A percentile compares a stretch with the other conserved stretches of the same genome.
Conservation (phyloP, 2,113 vertebrate genomes). For the Cebidichthys violaceus region DNA sequence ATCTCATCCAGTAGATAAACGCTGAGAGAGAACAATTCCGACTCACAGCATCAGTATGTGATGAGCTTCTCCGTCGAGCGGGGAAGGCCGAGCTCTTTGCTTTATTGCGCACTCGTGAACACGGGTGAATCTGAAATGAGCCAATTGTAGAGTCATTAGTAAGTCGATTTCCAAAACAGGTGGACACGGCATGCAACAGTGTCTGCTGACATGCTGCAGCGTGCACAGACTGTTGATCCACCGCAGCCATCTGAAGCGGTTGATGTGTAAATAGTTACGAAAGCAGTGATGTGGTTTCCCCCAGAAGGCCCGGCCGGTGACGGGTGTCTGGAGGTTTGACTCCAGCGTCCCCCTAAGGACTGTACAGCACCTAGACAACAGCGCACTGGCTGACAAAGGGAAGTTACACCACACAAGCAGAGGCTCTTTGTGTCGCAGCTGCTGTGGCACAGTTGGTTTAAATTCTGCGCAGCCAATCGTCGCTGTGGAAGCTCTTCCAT, state of each 20-base stretch:
- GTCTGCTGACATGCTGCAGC: slow-evolving; percentile 6
- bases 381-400: slow-evolving; percentile 45
- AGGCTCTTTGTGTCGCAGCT: slow-evolving; percentile 39
- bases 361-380: slow-evolving; percentile 57
- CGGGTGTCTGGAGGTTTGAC: slow-evolving; percentile 44
- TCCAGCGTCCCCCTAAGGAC: slow-evolving; percentile 24
- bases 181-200: not conserved
- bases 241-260: slow-evolving; percentile 31
- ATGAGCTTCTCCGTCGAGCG: slow-evolving; percentile 8
- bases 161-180: slow-evolving; percentile 26
- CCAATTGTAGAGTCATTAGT: slow-evolving; percentile 14
- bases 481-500: slow-evolving; percentile 11
- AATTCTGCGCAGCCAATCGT: slow-evolving; percentile 17
- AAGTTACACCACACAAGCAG: slow-evolving; percentile 32
- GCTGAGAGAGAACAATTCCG: not conserved
- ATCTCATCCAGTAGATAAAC: not conserved
- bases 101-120: slow-evolving; percentile 1
- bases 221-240: slow-evolving; percentile 27
- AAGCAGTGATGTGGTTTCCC: slow-evolving; percentile 32
- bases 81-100: slow-evolving; percentile 17
- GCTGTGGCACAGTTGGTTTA: slow-evolving; percentile 25
- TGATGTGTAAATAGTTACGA: slow-evolving; percentile 62
- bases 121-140: slow-evolving; percentile 12
- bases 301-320: not conserved
- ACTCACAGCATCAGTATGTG: slow-evolving; percentile 3